phyloP scores from a whole-genome alignment of 2,113 vertebrate genomes.

The Synodontis membranacea region DNA sequence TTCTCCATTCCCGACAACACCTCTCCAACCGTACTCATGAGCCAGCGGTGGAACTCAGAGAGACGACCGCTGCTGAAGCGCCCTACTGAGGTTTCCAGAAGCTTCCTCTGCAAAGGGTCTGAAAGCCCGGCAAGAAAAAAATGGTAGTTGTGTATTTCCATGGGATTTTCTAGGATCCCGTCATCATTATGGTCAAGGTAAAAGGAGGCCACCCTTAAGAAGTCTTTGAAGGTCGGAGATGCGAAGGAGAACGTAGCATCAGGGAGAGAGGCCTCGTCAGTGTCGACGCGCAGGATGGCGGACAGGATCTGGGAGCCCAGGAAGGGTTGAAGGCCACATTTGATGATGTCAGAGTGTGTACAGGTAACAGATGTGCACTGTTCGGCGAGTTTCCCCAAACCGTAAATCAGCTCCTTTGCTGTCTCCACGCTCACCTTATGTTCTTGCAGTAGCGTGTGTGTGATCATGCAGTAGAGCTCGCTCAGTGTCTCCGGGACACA shows the following conservation, averaged over 20 bases:
- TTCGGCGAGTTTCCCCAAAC: constrained; percentile 61
- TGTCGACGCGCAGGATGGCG: constrained; percentile 51
- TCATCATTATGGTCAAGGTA: constrained; percentile 49
- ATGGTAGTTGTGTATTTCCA: constrained; percentile 54
- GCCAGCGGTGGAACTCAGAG: constrained; percentile 57
- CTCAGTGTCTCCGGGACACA: constrained; percentile 68
- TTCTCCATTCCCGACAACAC: constrained; percentile 30
- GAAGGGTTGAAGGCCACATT: constrained; percentile 53
- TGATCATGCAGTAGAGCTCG: constrained; percentile 64
- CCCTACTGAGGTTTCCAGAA: constrained; percentile 60
- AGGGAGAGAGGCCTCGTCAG: constrained; percentile 38
- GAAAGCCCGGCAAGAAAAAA: constrained; percentile 70
- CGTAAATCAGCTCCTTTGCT: constrained; percentile 52
- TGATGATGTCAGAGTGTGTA: constrained; percentile 43
- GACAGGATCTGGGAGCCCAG: constrained; percentile 35
- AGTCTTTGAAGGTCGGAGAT: constrained; percentile 68
- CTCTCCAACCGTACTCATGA: constrained; percentile 47
- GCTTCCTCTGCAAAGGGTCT: constrained; percentile 53
- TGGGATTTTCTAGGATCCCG: constrained; percentile 30
- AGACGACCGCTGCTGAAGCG: constrained; percentile 47
- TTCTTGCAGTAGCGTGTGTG: constrained; percentile 56
- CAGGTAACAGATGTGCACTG: constrained; percentile 21
- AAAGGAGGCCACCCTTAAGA: constrained; percentile 67
- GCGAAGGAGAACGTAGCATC: constrained; percentile 61
- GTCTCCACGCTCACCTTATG: constrained; percentile 34